Evolutionary conservation across 2,888 invertebrate species (phyloP).

Genomic region (Gymnocheta viridis): DNA sequence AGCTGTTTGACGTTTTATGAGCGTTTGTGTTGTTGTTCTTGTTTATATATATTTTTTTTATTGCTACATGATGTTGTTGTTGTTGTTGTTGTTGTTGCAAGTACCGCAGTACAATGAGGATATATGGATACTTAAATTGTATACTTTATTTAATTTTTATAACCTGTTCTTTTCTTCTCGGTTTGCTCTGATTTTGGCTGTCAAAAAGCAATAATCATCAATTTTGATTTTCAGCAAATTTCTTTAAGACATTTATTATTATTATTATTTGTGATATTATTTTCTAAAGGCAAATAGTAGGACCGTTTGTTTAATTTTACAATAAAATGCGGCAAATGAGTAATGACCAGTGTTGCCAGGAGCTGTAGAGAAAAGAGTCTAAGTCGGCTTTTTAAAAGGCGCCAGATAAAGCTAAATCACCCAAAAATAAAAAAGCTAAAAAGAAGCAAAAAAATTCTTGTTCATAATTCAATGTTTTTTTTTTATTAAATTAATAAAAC

Average conservation of each 20-base stretch:
- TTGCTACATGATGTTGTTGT: conserved; percentile 54
- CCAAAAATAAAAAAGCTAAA: no score
- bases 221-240: conserved; percentile 79
- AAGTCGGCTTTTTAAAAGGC: no score
- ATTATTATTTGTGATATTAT: conserved; percentile 4
- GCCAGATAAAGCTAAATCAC: no score
- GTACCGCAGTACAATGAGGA: conserved; percentile 43
- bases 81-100: conserved; percentile 41
- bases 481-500: no score
- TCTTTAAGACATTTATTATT: conserved; percentile 45
- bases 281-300: not conserved
- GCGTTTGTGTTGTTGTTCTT: conserved; percentile 40
- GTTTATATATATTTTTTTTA: conserved; percentile 54
- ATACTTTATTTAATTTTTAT: conserved; percentile 69
- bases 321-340: no score
- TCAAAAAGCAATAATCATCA: conserved; percentile 82
- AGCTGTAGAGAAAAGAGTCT: no score
- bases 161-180: conserved; percentile 21
- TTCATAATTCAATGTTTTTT: no score
- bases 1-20: conserved; percentile 74
- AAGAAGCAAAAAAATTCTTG: no score
- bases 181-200: conserved; percentile 75
- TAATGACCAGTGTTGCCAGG: no score
- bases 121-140: conserved; percentile 60
- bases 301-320: no score